Evolutionary conservation across 2,113 vertebrate species (phyloP).

Genomic region (Morphnarchus princeps): DNA sequence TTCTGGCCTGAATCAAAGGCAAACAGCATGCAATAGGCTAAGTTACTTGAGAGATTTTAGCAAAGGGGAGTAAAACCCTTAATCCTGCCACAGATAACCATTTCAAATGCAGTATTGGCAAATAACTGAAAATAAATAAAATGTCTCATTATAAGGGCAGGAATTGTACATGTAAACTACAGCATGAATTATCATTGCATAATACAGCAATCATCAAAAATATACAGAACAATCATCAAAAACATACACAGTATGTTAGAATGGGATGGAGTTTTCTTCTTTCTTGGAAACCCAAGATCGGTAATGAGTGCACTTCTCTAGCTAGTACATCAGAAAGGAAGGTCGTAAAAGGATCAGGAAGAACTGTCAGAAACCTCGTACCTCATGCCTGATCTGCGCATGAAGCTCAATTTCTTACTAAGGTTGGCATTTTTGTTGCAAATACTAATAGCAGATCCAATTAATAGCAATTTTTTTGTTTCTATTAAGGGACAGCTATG

Average conservation of each 20-base stretch:
- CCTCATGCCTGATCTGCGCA: background rate
- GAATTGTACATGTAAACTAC: background rate
- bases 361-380: background rate
- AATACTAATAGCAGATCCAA: background rate
- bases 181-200: constrained; percentile 54
- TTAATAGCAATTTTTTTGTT: background rate
- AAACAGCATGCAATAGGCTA: background rate
- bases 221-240: constrained; percentile 19
- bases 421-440: background rate
- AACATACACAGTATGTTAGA: constrained; percentile 18
- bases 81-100: background rate
- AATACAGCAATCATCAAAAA: constrained; percentile 26
- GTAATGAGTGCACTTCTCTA: background rate
- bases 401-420: background rate
- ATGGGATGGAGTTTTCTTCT: constrained; percentile 13
- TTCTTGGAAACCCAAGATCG: background rate
- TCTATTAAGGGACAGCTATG: background rate
- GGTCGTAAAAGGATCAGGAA: background rate
- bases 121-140: constrained; percentile 14
- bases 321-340: background rate
- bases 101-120: background rate
- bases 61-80: background rate
- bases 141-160: background rate
- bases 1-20: constrained; percentile 21
- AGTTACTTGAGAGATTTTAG: constrained; percentile 19